Evolutionary conservation across 2,888 invertebrate species (phyloP), one percentile per base, ranked within the genome.

Genomic region (Apoda limacodes): DNA sequence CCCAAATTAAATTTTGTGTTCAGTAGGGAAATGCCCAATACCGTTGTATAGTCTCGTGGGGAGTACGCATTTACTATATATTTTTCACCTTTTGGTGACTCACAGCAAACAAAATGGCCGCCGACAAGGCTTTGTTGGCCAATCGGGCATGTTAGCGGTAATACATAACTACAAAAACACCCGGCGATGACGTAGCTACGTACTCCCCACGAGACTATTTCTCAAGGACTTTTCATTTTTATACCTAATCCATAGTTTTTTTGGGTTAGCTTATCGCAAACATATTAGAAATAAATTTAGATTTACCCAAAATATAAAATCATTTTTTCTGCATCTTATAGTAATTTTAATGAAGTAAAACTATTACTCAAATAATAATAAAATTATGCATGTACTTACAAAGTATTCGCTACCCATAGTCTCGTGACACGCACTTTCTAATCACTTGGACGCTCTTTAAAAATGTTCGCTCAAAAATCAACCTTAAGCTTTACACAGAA

Each of bases 91-190:
- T 76, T 75, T 75, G 83, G 82, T 83, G 83, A 84, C 78, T 83
- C 85, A 85, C 83, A 82, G 61, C 62, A 64, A 56, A 69, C 83
- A 85, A 86, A 82, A 86, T 86, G 86, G 86, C 85, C 80, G 83
- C 83, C 76, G 64, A 60, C 67, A 65, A 78, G 76, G 75, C 68
- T 74, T 67, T 68, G 60, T 67, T 63, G 65, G 60, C 76, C 78
- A 78, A 78, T 76, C 67, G 48, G 60, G 52, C 52, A 53, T 50
- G 55, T 59, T 62, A 50, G 59, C 59, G 50, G 53, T 55, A 48
- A 64, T 62, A 68, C 65, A 62, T 72, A 74, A 55, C 64, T 68
- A 68, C 62, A 65, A 69, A 59, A 72, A 67, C 62, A 52, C 58
- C 56, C 53, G 58, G 52, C 52, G 49, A 55, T 78, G 78, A 80